Evolutionary conservation across 2,888 invertebrate genomes (phyloP).

Genomic region (Cataglyphis cursor): DNA sequence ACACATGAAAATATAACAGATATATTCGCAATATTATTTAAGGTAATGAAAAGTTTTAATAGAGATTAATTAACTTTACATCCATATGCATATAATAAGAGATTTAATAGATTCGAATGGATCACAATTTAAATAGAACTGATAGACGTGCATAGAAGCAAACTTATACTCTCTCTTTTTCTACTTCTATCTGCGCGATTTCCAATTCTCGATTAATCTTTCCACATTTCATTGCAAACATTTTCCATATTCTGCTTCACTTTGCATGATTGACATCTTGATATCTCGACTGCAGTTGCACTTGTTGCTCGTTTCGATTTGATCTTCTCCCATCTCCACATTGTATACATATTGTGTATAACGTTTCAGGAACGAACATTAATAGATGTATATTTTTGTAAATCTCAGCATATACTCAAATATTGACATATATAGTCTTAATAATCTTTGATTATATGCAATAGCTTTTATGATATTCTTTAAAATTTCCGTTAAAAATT

Average conservation of each 20-base stretch:
- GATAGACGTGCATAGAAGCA: background rate
- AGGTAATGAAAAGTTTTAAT: background rate
- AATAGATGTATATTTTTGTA: background rate
- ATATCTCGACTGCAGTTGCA: slow-evolving; percentile 42
- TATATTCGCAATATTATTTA: background rate
- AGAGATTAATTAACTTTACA: background rate
- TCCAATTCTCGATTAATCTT: slow-evolving; percentile 27
- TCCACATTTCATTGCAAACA: slow-evolving; percentile 37
- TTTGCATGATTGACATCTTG: slow-evolving; percentile 46
- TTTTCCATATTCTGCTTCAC: slow-evolving; percentile 29
- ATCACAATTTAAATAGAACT: background rate
- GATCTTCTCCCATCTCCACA: background rate
- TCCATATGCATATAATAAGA: background rate
- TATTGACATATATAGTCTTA: background rate
- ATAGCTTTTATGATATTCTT: background rate
- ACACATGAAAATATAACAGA: background rate
- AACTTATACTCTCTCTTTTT: slow-evolving; percentile 7
- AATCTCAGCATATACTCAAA: background rate
- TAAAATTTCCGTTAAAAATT: background rate
- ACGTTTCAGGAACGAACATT: slow-evolving; percentile 4
- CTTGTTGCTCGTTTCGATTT: slow-evolving; percentile 46
- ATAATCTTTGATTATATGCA: background rate
- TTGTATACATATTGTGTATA: slow-evolving; percentile 14
- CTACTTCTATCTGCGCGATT: slow-evolving; percentile 1
- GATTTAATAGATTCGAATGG: background rate